phyloP scores from a whole-genome alignment of 2,113 vertebrate genomes.

The Vimba vimba region DNA sequence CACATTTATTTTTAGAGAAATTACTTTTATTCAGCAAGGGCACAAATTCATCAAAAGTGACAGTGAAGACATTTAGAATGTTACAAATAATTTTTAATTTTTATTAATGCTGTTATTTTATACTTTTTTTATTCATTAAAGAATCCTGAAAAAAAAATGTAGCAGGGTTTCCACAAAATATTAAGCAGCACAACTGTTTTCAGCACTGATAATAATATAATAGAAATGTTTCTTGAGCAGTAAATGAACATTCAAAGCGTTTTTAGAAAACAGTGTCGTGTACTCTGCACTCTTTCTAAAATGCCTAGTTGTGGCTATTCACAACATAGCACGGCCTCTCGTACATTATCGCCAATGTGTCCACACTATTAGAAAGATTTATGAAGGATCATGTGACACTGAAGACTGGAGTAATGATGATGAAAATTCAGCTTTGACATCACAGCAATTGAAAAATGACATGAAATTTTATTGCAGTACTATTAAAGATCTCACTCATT shows the following conservation, averaged over 20 bases:
- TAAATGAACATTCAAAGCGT: too few relatives aligned
- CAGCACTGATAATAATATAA: not conserved
- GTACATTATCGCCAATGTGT: too few relatives aligned
- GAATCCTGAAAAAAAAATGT: too few relatives aligned
- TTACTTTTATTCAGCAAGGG: not conserved
- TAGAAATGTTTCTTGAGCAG: not conserved
- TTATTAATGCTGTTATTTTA: too few relatives aligned
- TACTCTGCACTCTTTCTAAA: too few relatives aligned
- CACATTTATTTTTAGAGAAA: not conserved
- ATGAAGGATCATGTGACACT: not conserved
- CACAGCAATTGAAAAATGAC: not conserved
- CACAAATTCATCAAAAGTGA: not conserved
- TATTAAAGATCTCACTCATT: not conserved
- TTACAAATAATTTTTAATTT: too few relatives aligned
- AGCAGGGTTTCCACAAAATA: not conserved
- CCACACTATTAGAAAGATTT: not conserved
- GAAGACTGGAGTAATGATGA: not conserved
- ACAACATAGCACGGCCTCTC: too few relatives aligned
- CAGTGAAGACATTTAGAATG: too few relatives aligned
- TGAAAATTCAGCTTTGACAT: not conserved
- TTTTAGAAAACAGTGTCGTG: too few relatives aligned
- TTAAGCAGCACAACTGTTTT: not conserved
- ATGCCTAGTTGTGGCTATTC: too few relatives aligned
- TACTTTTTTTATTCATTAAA: too few relatives aligned
- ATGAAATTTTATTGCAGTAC: not conserved